These are phyloP conservation scores for Trinorchestia longiramus DNA, from an alignment of 1,140 invertebrate species.

Conservation along the genomic window DNA sequence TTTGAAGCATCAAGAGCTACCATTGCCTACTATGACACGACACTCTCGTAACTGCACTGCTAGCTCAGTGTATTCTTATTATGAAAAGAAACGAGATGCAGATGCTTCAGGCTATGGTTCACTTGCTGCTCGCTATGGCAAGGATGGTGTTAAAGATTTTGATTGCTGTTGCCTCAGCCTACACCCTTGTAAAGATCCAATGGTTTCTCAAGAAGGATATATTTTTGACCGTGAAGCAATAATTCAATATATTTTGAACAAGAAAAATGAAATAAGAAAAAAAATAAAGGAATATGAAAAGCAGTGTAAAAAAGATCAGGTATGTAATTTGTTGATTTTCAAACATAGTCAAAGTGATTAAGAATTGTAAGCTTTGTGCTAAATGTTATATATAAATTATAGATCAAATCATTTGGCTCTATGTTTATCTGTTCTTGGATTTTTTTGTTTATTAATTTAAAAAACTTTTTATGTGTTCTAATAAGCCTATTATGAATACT, in stretches of 20 bases:
- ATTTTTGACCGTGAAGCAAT: slow-evolving; percentile 98
- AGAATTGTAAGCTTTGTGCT: background rate
- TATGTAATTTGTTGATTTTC: slow-evolving; percentile 65
- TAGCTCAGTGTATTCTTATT: slow-evolving; percentile 97
- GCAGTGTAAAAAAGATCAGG: slow-evolving; percentile 82
- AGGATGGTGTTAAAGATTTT: slow-evolving; percentile 97
- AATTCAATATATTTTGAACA: slow-evolving; percentile 93
- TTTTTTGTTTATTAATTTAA: no score
- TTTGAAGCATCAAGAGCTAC: background rate
- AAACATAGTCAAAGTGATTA: background rate
- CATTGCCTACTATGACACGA: slow-evolving; percentile 80
- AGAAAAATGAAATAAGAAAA: slow-evolving; percentile 91
- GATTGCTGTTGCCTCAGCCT: slow-evolving; percentile 97
- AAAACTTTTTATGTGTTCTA: background rate
- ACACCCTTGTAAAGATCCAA: slow-evolving; percentile 92
- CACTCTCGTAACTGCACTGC: slow-evolving; percentile 98
- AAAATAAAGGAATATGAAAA: slow-evolving; percentile 95
- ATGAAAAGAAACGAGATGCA: slow-evolving; percentile 97
- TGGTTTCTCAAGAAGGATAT: slow-evolving; percentile 92
- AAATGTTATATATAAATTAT: background rate
- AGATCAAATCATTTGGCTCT: background rate
- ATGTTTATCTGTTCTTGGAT: background rate
- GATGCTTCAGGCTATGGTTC: slow-evolving; percentile 91
- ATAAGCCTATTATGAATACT: background rate
- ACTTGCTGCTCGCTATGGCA: slow-evolving; percentile 86